Evolutionary conservation across 2,888 invertebrate species (phyloP), one percentile per base, ranked within the genome.

Genomic region (Philaethria dido): DNA sequence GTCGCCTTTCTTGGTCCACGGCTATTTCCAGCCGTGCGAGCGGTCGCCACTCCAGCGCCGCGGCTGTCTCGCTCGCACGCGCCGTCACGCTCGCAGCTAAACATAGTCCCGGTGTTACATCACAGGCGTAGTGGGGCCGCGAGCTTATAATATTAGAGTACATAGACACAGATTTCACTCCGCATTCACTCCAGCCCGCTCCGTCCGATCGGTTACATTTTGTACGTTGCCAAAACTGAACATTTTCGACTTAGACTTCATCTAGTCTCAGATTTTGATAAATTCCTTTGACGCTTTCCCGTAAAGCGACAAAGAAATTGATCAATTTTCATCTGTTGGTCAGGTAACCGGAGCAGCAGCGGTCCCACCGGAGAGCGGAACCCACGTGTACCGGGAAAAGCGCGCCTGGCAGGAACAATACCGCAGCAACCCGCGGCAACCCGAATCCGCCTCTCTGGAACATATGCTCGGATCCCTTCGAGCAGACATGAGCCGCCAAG

Each of bases 401-500:
- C 93, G 91, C 81, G 93, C 93, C 78, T 92, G 93, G 89, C 91
- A 93, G 76, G 89, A 93, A 71, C 89, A 89, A 74, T 91, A 92
- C 85, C 87, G 94, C 93, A 83, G 92, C 90, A 90, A 89, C 80
- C 84, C 89, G 84, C 84, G 89, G 78, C 85, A 92, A 81, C 96
- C 93, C 94, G 92, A 91, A 71, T 87, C 92, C 75, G 93, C 92
- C 69, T 91, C 92, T 68, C 86, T 93, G 68, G 93, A 97, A 91
- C 96, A 96, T 87, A 98, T 98, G 98, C 96, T 98, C 88, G 98
- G 98, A 77, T 97, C 96, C 77, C 94, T 98, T 78, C 98, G 98
- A 86, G 97, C 97, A 86, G 98, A 99, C 94, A 98, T 99, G 98
- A 98, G 97, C 93, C 97, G 98, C 86, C 99, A 99, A 94, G 99